A percentile compares a stretch with the other conserved stretches of the same genome.
Evolutionary conservation across 2,113 vertebrate species (phyloP).

Genomic region (Siphamia tubifer): DNA sequence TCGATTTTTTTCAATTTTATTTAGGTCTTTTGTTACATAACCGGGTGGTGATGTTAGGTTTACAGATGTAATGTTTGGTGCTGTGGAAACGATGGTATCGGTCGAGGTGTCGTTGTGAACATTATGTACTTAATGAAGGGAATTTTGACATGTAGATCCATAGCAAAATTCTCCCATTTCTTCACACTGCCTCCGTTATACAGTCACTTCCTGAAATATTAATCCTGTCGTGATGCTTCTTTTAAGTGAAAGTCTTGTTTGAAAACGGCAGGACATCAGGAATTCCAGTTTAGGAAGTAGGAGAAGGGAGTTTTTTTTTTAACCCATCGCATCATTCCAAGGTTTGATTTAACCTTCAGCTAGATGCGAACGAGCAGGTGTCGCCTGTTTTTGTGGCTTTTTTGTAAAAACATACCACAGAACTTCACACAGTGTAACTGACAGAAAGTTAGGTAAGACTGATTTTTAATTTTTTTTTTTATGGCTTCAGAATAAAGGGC

Average conservation of each 20-base stretch:
- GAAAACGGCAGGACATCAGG: background rate
- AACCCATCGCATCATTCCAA: too few species aligned
- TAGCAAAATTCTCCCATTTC: too few species aligned
- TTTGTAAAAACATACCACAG: too few species aligned
- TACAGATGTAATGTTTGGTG: constrained; percentile 49
- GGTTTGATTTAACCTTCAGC: background rate
- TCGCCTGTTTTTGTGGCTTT: background rate
- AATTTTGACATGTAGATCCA: background rate
- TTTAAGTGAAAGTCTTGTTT: background rate
- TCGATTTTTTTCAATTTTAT: constrained; percentile 70
- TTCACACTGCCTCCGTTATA: background rate
- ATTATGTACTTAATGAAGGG: background rate
- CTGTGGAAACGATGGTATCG: constrained; percentile 48
- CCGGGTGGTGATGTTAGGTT: constrained; percentile 59
- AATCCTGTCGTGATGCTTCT: background rate
- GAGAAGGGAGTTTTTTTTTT: background rate
- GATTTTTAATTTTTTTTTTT: too few species aligned
- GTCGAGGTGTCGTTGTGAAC: constrained; percentile 3
- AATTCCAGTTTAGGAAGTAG: background rate
- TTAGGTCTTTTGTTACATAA: constrained; percentile 74
- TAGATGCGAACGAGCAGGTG: background rate
- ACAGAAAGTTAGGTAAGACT: too few species aligned
- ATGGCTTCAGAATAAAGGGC: too few species aligned
- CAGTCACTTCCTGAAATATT: background rate
- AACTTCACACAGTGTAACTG: too few species aligned